Conservation (phyloP, 2,797 vertebrate species). For the Notoglanidium macrostoma region DNA sequence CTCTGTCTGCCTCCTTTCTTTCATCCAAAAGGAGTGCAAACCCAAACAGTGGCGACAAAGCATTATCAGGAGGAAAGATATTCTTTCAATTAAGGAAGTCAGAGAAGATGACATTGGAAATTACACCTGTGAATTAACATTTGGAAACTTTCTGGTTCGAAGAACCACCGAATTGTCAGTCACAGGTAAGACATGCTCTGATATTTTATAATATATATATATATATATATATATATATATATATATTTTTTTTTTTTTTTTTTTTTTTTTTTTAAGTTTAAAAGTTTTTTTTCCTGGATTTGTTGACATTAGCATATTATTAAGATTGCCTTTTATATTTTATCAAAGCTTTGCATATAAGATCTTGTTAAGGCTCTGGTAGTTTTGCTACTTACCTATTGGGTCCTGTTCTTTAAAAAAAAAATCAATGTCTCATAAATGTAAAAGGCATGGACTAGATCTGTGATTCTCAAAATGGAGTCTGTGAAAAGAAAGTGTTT, state of each 20-base stretch:
- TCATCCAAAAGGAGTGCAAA: slow-evolving; percentile 85
- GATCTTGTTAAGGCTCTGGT: neutral
- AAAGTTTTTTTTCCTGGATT: neutral
- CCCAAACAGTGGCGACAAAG: slow-evolving; percentile 90
- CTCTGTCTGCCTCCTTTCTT: slow-evolving; percentile 12
- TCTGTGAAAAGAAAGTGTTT: neutral
- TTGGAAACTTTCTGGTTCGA: slow-evolving; percentile 93
- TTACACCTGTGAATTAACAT: slow-evolving; percentile 95
- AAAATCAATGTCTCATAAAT: neutral
- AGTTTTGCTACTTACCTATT: neutral
- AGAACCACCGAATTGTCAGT: slow-evolving; percentile 95
- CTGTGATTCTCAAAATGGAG: neutral
- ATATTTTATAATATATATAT: too few species aligned
- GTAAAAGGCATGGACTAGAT: neutral
- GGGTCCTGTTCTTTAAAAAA: neutral
- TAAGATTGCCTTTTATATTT: neutral
- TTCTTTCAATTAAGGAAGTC: slow-evolving; percentile 89
- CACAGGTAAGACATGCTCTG: slow-evolving; percentile 81
- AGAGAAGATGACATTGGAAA: slow-evolving; percentile 98
- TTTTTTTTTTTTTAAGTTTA: too few species aligned
- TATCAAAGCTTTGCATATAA: neutral
- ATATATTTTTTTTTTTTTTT: too few species aligned
- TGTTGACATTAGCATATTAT: neutral
- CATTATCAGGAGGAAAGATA: slow-evolving; percentile 86
- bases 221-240: too few species aligned